Base-by-base conservation (phyloP, 2,888 invertebrate species). In the Eremobia ochroleuca region DNA sequence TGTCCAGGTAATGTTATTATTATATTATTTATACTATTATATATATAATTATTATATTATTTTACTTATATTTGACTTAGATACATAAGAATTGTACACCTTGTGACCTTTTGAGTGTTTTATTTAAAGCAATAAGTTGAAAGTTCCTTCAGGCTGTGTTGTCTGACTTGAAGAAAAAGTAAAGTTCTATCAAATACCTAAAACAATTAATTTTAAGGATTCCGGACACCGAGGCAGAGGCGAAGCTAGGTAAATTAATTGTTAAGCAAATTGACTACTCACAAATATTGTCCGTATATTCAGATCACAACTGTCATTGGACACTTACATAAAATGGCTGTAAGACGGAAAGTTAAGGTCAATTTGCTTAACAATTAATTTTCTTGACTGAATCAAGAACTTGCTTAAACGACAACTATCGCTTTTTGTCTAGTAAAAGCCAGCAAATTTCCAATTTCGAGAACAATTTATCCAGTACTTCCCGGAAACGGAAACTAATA, bases 1-100 rank as follows among this genome's bases (percentile, higher is more conserved):
- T 15, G 86, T 92, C 1, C 92, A 92, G 88, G 92, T 92, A 76
- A 28, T 37, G 34, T 31, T 18, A 15, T 37, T 37, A 15, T 43
- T 15, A 18, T 31, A 15, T 18, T n/a, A n/a, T n/a, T n/a, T n/a
- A n/a, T n/a, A n/a, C n/a, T n/a, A n/a, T n/a, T n/a, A n/a, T n/a
- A n/a, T n/a, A n/a, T n/a, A n/a, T n/a, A n/a, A n/a, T n/a, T n/a
- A n/a, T n/a, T n/a, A n/a, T n/a, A n/a, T n/a, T n/a, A n/a, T n/a
- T n/a, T n/a, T n/a, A n/a, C n/a, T n/a, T n/a, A n/a, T n/a, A n/a
- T n/a, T n/a, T n/a, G 25, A 28, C 28, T 37, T 40, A 21, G 28
- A 13, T 28, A 6, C 21, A n/a, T 18, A 67, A n/a, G 18, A 1
- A 40, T 13, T 43, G 13, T 43, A n/a, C n/a, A n/a, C n/a, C n/a